Percentiles rank a stretch among this genome's conserved stretches.
Conservation (phyloP, 2,113 vertebrate genomes). For the Calyptomena viridis region DNA sequence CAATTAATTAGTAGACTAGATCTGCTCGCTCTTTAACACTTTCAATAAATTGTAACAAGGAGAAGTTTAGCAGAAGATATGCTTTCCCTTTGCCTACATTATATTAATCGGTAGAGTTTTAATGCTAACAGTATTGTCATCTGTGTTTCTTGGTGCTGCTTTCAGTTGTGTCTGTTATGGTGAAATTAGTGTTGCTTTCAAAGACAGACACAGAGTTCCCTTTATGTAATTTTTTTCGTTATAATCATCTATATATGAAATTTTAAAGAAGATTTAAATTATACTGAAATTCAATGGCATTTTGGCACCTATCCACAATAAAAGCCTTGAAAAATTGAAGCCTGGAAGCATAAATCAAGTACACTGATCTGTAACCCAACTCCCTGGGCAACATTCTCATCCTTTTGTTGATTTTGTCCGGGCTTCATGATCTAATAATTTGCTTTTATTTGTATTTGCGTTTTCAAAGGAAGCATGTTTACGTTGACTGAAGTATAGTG, state of each 20-base stretch:
- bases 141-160: neutral
- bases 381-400: neutral
- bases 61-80: neutral
- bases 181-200: neutral
- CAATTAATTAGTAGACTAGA: rapidly evolving
- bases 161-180: neutral
- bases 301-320: neutral
- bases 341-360: neutral
- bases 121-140: neutral
- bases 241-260: neutral
- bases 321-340: neutral
- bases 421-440: neutral
- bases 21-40: neutral
- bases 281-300: neutral
- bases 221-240: neutral
- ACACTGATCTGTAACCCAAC: neutral
- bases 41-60: neutral
- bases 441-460: neutral
- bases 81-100: neutral
- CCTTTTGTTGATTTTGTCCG: neutral
- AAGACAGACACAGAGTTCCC: neutral
- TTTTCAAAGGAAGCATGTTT: neutral
- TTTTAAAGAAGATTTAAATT: neutral
- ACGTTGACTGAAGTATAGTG: neutral
- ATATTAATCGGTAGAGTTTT: neutral